A percentile compares a stretch with the other conserved stretches of the same genome.
Conservation (phyloP, 92 coral and sea anemone genomes). For the Isaurus tuberculatus region DNA sequence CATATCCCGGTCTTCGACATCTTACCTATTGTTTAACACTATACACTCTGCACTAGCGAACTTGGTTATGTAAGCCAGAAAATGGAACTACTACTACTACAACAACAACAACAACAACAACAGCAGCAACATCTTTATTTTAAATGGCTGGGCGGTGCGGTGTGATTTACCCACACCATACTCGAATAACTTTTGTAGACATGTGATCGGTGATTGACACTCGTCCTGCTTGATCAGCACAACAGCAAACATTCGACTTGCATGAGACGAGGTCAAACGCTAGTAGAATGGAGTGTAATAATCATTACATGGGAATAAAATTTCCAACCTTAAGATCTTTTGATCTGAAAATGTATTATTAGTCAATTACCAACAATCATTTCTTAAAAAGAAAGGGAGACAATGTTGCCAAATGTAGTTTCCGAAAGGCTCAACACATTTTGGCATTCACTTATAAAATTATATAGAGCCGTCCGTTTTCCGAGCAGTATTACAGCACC, state of each 20-base stretch:
- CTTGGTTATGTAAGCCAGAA: not conserved
- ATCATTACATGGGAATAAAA: not conserved
- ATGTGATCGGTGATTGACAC: too few relatives aligned
- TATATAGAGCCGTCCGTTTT: constrained; percentile 2
- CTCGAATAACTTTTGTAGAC: not conserved
- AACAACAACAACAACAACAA: not conserved
- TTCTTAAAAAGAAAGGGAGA: constrained; percentile 3
- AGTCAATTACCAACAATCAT: not conserved
- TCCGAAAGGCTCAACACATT: constrained; percentile 45
- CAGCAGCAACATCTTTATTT: not conserved
- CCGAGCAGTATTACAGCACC: constrained; percentile 50
- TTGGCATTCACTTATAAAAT: constrained; percentile 50
- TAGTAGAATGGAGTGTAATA: not conserved
- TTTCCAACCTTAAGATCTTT: not conserved
- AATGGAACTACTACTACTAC: too few relatives aligned
- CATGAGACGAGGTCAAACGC: not conserved
- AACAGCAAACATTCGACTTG: not conserved
- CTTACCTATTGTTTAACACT: not conserved
- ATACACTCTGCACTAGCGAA: not conserved
- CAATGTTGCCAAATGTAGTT: constrained; percentile 9
- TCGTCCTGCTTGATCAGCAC: not conserved
- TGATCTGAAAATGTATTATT: not conserved
- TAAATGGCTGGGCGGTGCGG: not conserved
- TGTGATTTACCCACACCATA: too few relatives aligned
- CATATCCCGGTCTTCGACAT: too few relatives aligned